These are phyloP conservation scores for Troides helena DNA, from an alignment of 2,888 invertebrate genomes.

Conservation along the genomic window DNA sequence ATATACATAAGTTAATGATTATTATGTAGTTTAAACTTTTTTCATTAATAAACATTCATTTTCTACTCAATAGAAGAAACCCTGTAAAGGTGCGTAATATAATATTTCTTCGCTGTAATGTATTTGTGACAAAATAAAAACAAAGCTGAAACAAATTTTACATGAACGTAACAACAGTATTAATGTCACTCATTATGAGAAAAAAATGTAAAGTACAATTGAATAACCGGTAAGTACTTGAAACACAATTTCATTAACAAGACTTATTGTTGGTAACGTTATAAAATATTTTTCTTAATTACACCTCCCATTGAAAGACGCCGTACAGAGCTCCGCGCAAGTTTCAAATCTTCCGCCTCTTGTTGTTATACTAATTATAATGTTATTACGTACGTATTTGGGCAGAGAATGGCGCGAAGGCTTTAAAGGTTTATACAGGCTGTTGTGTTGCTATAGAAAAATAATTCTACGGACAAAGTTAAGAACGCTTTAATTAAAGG, in stretches of 20 bases:
- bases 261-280: conserved; percentile 14
- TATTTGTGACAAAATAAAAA: too few species aligned
- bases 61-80: too few species aligned
- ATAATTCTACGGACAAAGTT: conserved; percentile 26
- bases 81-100: too few species aligned
- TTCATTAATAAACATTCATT: too few species aligned
- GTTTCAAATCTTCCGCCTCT: not conserved
- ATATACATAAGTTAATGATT: too few species aligned
- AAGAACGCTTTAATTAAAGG: conserved; percentile 42
- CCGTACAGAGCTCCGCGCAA: conserved; percentile 17
- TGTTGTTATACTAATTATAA: not conserved
- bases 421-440: not conserved
- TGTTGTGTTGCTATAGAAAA: conserved; percentile 19
- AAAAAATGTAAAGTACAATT: not conserved
- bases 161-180: too few species aligned
- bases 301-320: conserved; percentile 28
- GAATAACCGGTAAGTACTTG: not conserved
- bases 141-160: too few species aligned
- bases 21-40: too few species aligned
- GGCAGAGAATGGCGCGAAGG: conserved; percentile 6
- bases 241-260: conserved; percentile 16
- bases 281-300: conserved; percentile 32
- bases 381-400: conserved; percentile 2
- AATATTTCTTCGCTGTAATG: too few species aligned
- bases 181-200: too few species aligned